Conservation (phyloP, 2,888 invertebrate species). For the Oligia strigilis region DNA sequence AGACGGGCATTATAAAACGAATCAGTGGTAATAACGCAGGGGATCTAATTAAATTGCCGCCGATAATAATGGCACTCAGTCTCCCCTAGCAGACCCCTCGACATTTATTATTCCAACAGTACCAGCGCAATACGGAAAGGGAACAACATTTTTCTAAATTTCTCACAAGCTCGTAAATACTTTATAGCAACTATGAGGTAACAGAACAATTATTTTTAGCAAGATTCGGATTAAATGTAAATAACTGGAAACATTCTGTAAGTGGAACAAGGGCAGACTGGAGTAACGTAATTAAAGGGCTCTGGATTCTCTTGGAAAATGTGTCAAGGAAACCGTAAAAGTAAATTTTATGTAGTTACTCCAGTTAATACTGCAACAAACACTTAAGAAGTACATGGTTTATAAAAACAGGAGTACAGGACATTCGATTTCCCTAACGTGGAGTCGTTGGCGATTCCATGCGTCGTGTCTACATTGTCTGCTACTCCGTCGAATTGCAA, state of each 20-base stretch:
- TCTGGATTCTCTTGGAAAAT: constrained; percentile 63
- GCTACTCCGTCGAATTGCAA: constrained; percentile 78
- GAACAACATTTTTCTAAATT: constrained; percentile 61
- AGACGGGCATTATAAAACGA: constrained; percentile 88
- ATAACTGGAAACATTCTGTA: constrained; percentile 67
- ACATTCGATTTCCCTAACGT: constrained; percentile 44
- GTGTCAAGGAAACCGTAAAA: constrained; percentile 62
- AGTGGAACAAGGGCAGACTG: constrained; percentile 69
- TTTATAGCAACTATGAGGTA: constrained; percentile 47
- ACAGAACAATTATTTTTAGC: constrained; percentile 61
- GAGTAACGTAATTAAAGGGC: constrained; percentile 70
- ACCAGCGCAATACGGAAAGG: constrained; percentile 70
- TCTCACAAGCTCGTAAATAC: constrained; percentile 45
- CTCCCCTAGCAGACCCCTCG: constrained; percentile 87
- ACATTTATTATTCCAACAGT: constrained; percentile 87
- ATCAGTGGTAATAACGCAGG: constrained; percentile 89
- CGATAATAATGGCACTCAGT: constrained; percentile 88
- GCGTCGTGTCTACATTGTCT: constrained; percentile 42
- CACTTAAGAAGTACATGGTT: constrained; percentile 6
- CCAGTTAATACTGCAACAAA: constrained; percentile 2
- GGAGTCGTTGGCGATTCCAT: constrained; percentile 46
- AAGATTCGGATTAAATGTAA: constrained; percentile 63
- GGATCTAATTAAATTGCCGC: constrained; percentile 90
- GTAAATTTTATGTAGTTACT: constrained; percentile 36
- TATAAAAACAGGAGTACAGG: constrained; percentile 22